phyloP scores from a whole-genome alignment of 2,888 invertebrate species.

The Pseudococcus longispinus region DNA sequence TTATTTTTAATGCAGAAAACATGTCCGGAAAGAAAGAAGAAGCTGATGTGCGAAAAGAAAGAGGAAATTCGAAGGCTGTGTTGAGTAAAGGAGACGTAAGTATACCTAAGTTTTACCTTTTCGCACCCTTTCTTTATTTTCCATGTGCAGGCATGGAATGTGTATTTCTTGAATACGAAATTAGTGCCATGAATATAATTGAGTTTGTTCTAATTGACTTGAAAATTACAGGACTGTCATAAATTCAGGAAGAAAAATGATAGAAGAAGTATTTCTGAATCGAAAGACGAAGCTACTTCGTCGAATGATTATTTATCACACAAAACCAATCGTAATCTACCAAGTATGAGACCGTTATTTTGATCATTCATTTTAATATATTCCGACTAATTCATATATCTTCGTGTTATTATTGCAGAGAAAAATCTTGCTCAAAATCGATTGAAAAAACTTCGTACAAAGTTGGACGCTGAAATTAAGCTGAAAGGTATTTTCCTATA shows the following conservation, averaged over 20 bases:
- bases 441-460: constrained; percentile 5
- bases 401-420: not conserved
- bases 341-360: not conserved
- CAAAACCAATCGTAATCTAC: not conserved
- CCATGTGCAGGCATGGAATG: not conserved
- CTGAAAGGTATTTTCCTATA: not conserved
- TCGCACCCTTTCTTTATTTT: not conserved
- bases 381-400: not conserved
- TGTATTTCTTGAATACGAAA: not conserved
- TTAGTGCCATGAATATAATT: not conserved
- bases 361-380: not conserved
- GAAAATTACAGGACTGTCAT: not conserved
- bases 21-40: not conserved
- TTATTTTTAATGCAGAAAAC: not conserved
- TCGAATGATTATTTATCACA: not conserved
- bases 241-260: not conserved
- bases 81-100: not conserved
- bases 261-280: not conserved
- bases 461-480: constrained; percentile 19
- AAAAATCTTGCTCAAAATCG: constrained; percentile 19
- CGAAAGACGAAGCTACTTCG: not conserved
- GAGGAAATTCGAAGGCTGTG: not conserved
- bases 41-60: not conserved
- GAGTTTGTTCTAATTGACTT: not conserved
- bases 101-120: not conserved